A percentile compares a stretch with the other conserved stretches of the same genome.
Evolutionary conservation across 2,797 vertebrate genomes (phyloP).

Genomic region (Urocyon cinereoargenteus): DNA sequence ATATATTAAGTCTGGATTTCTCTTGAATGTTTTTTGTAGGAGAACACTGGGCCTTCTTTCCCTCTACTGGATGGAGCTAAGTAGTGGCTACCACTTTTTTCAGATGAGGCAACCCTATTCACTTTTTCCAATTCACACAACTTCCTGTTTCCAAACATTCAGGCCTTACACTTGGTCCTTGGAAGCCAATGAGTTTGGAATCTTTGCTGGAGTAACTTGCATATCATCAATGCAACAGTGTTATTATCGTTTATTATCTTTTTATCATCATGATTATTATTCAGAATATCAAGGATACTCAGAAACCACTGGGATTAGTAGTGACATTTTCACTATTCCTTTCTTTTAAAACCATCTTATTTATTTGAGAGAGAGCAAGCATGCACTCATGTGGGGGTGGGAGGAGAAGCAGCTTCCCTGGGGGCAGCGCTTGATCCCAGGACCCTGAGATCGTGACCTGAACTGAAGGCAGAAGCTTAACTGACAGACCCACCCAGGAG

Average conservation of each 20-base stretch:
- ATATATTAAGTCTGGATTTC: not conserved
- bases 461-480: not conserved
- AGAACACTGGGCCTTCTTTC: not conserved
- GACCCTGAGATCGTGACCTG: not conserved
- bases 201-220: not conserved
- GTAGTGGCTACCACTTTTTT: not conserved
- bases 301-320: not conserved
- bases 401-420: not conserved
- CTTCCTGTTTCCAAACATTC: not conserved
- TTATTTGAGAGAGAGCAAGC: not conserved
- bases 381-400: not conserved
- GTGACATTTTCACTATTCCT: slow-evolving; percentile 19
- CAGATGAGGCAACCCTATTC: not conserved
- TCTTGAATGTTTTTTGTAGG: not conserved
- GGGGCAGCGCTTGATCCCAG: not conserved
- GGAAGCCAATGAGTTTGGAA: not conserved
- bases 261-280: not conserved
- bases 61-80: not conserved
- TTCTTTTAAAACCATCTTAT: not conserved
- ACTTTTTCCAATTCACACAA: not conserved
- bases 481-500: not conserved
- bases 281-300: not conserved
- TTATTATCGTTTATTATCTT: not conserved
- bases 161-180: not conserved
- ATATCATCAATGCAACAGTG: not conserved